A percentile compares a stretch with the other conserved stretches of the same genome.
Conservation (phyloP, 2,888 invertebrate species). For the Neoscelio sp. region DNA sequence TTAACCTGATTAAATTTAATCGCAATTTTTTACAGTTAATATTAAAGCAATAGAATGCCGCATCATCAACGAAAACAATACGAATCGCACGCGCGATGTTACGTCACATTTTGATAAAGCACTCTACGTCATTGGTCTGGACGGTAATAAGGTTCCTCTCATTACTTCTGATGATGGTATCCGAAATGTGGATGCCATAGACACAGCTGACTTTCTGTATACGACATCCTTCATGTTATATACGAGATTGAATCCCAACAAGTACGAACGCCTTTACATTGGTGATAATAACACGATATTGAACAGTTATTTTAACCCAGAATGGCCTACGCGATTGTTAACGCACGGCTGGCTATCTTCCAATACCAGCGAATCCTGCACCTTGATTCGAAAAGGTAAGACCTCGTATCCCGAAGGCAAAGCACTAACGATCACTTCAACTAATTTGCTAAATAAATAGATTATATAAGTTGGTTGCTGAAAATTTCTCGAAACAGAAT, state of each 20-base stretch:
- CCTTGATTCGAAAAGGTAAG: constrained; percentile 74
- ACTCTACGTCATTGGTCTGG: constrained; percentile 55
- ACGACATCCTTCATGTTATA: constrained; percentile 72
- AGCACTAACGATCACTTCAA: constrained; percentile 44
- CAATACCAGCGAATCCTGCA: constrained; percentile 67
- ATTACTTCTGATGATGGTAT: constrained; percentile 34
- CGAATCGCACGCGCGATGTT: constrained; percentile 17
- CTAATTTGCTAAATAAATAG: constrained; percentile 53
- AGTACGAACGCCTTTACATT: constrained; percentile 66
- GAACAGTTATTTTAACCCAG: constrained; percentile 70
- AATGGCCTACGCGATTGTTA: constrained; percentile 74
- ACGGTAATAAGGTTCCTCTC: constrained; percentile 61
- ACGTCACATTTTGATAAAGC: constrained; percentile 55
- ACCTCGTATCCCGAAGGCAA: constrained; percentile 23
- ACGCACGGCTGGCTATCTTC: constrained; percentile 77
- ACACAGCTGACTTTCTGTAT: constrained; percentile 28
- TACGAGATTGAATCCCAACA: constrained; percentile 65
- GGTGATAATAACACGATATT: constrained; percentile 66
- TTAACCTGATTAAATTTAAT: background rate
- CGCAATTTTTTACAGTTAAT: constrained; percentile 52
- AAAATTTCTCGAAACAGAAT: constrained; percentile 56
- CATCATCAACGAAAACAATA: constrained; percentile 38
- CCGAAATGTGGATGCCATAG: constrained; percentile 31
- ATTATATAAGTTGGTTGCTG: constrained; percentile 49
- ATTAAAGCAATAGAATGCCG: constrained; percentile 36